These are phyloP conservation scores for Latrodectus elegans DNA, from an alignment of 2,888 invertebrate genomes.

Conservation along the genomic window DNA sequence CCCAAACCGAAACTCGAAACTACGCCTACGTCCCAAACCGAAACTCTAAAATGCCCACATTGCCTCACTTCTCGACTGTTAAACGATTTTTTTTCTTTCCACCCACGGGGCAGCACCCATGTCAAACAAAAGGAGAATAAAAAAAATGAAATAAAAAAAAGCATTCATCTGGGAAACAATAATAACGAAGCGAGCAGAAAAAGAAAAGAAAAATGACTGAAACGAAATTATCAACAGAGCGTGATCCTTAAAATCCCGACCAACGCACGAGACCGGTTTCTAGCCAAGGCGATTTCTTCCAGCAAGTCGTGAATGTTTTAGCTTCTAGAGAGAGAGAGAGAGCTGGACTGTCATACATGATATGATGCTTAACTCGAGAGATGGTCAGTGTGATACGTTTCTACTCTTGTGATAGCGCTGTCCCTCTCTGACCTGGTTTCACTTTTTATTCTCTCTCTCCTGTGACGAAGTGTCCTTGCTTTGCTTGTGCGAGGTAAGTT, in stretches of 20 bases:
- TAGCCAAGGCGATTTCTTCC: slow-evolving; percentile 28
- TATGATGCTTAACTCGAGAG: slow-evolving; percentile 34
- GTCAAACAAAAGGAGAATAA: slow-evolving; percentile 5
- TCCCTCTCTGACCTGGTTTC: slow-evolving; percentile 60
- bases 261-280: slow-evolving; percentile 56
- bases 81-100: slow-evolving; percentile 27
- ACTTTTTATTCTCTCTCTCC: slow-evolving; percentile 41
- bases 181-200: slow-evolving; percentile 23
- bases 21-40: slow-evolving; percentile 12
- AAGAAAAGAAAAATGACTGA: slow-evolving; percentile 11
- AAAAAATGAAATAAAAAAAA: slow-evolving; percentile 13
- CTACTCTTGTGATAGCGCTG: slow-evolving; percentile 58
- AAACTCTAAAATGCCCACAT: slow-evolving; percentile 15
- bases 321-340: slow-evolving; percentile 25
- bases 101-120: slow-evolving; percentile 42
- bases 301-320: slow-evolving; percentile 48
- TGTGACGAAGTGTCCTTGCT: slow-evolving; percentile 40
- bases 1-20: slow-evolving; percentile 7
- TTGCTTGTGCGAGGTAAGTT: slow-evolving; percentile 23
- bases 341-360: slow-evolving; percentile 55
- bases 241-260: slow-evolving; percentile 50
- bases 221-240: slow-evolving; percentile 60
- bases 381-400: slow-evolving; percentile 53
- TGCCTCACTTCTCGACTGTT: slow-evolving; percentile 20
- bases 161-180: slow-evolving; percentile 18